Evolutionary conservation across 1,140 invertebrate genomes (phyloP).

Genomic region (Trinorchestia longiramus): DNA sequence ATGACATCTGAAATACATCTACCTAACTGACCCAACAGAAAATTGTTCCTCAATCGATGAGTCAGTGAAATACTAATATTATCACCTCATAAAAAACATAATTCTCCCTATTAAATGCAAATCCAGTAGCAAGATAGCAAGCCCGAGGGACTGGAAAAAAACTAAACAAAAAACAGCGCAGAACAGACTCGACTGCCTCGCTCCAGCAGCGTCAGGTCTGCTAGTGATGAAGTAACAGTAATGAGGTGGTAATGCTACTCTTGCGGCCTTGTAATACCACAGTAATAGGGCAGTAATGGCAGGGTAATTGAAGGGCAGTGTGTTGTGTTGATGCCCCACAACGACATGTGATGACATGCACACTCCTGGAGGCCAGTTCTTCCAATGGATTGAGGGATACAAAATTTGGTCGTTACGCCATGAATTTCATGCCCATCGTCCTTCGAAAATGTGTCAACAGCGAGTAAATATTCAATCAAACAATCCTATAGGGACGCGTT

Average conservation of each 20-base stretch:
- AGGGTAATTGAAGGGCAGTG: not conserved
- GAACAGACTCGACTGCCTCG: not conserved
- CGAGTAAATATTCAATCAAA: not conserved
- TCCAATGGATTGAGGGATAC: not conserved
- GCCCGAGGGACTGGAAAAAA: not conserved
- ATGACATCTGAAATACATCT: not conserved
- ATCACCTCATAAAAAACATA: not conserved
- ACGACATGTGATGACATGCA: slow-evolving; percentile 12
- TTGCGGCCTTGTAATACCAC: slow-evolving; percentile 11
- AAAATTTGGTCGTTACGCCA: not conserved
- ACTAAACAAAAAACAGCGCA: not conserved
- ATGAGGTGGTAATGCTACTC: slow-evolving; percentile 4
- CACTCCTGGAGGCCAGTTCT: not conserved
- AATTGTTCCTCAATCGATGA: not conserved
- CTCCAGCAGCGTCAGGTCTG: not conserved
- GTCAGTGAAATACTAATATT: not conserved
- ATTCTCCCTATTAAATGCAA: slow-evolving; percentile 1
- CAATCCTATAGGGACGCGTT: not conserved
- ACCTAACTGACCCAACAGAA: not conserved
- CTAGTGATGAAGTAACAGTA: not conserved
- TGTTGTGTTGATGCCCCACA: not conserved
- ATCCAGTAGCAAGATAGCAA: not conserved
- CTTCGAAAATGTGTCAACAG: not conserved
- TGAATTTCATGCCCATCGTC: not conserved
- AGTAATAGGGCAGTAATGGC: slow-evolving; percentile 1